These are phyloP conservation scores for Drosophila antonietae DNA, from an alignment of 2,888 invertebrate genomes.

Conservation along the genomic window DNA sequence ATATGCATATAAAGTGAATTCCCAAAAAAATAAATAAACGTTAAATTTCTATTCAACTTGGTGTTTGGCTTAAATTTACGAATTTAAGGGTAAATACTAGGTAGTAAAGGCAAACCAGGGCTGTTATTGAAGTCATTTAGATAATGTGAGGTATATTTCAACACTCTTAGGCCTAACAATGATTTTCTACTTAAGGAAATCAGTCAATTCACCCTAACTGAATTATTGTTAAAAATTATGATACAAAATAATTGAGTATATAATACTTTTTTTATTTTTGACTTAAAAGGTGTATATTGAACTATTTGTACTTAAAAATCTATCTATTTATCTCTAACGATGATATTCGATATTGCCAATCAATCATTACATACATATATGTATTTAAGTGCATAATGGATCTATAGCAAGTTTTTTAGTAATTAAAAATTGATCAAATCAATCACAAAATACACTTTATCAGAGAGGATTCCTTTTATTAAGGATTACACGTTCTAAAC, in stretches of 20 bases:
- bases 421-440: background rate
- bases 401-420: too few relatives aligned
- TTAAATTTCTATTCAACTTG: background rate
- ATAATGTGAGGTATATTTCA: background rate
- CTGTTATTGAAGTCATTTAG: background rate
- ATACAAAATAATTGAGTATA: too few relatives aligned
- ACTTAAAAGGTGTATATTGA: too few relatives aligned
- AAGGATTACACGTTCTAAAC: background rate
- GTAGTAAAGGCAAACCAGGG: background rate
- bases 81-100: background rate
- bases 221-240: too few relatives aligned
- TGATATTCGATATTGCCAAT: too few relatives aligned
- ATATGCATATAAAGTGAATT: constrained; percentile 3
- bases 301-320: too few relatives aligned
- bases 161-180: background rate
- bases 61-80: background rate
- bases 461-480: background rate
- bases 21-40: background rate
- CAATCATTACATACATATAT: too few relatives aligned
- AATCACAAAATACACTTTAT: background rate
- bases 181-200: background rate
- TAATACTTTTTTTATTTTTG: too few relatives aligned
- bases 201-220: too few relatives aligned
- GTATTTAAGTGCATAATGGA: too few relatives aligned
- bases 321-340: too few relatives aligned